Evolutionary conservation across 2,113 vertebrate species (phyloP).

Genomic region (Bambusicola thoracicus): DNA sequence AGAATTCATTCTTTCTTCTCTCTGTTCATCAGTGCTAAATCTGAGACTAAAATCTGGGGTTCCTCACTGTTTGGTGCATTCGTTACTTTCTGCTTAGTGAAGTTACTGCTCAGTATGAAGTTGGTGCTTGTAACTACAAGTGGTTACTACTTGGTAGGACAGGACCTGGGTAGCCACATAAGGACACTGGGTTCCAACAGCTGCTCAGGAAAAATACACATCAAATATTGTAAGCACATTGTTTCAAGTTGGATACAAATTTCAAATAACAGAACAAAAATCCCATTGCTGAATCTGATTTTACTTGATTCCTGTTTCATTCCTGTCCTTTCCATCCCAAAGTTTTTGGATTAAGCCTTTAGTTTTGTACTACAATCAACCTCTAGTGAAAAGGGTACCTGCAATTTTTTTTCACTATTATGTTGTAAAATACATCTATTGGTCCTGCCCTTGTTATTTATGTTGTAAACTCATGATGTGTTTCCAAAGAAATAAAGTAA

Average conservation of each 20-base stretch:
- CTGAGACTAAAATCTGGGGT: not conserved
- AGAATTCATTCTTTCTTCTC: not conserved
- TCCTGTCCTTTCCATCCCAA: not conserved
- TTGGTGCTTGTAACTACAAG: fast-evolving
- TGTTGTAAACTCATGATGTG: not conserved
- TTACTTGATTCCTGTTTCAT: not conserved
- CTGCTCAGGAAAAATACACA: fast-evolving
- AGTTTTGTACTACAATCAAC: not conserved
- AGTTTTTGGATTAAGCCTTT: not conserved
- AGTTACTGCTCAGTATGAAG: fast-evolving
- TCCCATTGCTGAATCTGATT: not conserved
- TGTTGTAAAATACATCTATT: slow-evolving; percentile 36
- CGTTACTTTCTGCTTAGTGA: not conserved
- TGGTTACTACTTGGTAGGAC: not conserved
- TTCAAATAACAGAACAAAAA: not conserved
- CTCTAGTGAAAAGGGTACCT: not conserved
- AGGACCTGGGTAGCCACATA: fast-evolving
- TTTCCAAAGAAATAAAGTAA: slow-evolving; percentile 52
- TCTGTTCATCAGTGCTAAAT: not conserved
- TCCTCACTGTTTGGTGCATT: not conserved
- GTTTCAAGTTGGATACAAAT: not conserved
- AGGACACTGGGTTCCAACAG: not conserved
- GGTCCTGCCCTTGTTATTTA: not conserved
- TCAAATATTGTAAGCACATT: fast-evolving
- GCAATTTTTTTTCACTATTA: slow-evolving; percentile 25